Conservation (phyloP, 1,140 invertebrate species). For the Panagrolaimus sp. region DNA sequence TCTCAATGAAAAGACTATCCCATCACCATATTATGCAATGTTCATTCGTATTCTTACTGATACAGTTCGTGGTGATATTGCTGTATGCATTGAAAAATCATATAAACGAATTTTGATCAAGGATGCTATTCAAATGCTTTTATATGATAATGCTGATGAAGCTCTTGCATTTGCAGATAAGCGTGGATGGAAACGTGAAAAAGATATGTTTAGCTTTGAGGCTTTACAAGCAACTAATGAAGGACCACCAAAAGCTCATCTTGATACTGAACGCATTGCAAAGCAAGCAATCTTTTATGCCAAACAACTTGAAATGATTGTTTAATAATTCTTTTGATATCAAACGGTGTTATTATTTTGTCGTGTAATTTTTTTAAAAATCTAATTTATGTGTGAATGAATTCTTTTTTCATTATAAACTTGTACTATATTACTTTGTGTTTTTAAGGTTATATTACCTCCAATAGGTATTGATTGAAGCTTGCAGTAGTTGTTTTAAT, state of each 20-base stretch:
- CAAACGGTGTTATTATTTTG: neutral
- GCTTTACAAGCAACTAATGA: constrained; percentile 65
- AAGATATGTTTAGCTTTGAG: constrained; percentile 70
- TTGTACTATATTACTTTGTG: neutral
- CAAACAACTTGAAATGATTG: constrained; percentile 96
- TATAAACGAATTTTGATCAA: constrained; percentile 80
- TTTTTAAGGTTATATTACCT: neutral
- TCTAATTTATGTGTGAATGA: no score
- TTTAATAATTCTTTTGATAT: constrained; percentile 64
- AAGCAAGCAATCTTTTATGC: constrained; percentile 93
- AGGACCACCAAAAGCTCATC: constrained; percentile 66
- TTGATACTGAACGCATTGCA: constrained; percentile 80
- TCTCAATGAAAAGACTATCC: constrained; percentile 83
- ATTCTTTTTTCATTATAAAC: neutral
- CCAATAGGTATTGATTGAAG: neutral
- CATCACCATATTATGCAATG: constrained; percentile 85
- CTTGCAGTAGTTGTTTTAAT: neutral
- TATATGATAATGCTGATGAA: constrained; percentile 70
- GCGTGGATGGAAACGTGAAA: constrained; percentile 70
- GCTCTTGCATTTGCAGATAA: constrained; percentile 72
- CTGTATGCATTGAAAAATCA: constrained; percentile 87
- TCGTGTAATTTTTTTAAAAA: constrained; percentile 11
- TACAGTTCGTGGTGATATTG: constrained; percentile 88
- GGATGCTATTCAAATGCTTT: constrained; percentile 82
- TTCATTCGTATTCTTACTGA: constrained; percentile 94